Conservation (phyloP, 2,888 invertebrate species). For the Scrobipalpa atriplicella region DNA sequence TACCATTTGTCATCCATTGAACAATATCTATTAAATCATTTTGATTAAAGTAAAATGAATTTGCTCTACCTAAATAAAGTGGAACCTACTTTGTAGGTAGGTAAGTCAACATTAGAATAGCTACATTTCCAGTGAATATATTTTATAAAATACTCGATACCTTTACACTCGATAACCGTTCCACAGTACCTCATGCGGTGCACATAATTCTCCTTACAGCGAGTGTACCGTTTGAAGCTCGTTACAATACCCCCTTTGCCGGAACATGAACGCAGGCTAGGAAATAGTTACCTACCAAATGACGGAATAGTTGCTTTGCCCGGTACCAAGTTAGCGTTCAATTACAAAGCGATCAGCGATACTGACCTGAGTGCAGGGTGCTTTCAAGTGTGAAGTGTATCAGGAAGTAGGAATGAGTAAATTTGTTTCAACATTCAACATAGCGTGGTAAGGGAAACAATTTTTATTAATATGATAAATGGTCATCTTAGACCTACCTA, state of each 20-base stretch:
- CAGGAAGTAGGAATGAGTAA: conserved; percentile 49
- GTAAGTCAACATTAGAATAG: too few relatives aligned
- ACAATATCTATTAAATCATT: too few relatives aligned
- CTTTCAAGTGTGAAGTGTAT: conserved; percentile 60
- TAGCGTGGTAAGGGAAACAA: too few relatives aligned
- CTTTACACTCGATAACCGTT: background rate
- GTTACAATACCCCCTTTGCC: background rate
- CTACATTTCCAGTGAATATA: background rate
- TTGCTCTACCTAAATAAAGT: too few relatives aligned
- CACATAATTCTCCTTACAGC: background rate
- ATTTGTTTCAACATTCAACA: too few relatives aligned
- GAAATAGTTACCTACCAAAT: background rate
- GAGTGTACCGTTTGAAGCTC: conserved; percentile 2
- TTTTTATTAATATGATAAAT: too few relatives aligned
- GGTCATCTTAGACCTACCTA: too few relatives aligned
- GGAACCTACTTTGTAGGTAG: too few relatives aligned
- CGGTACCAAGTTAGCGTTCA: conserved; percentile 46
- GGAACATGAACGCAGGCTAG: background rate
- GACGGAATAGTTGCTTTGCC: conserved; percentile 1
- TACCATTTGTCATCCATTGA: too few relatives aligned
- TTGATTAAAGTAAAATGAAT: too few relatives aligned
- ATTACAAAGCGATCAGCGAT: conserved; percentile 72
- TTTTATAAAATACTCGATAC: background rate
- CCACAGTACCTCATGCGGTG: background rate
- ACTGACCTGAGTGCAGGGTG: too few relatives aligned